A percentile compares a stretch with the other conserved stretches of the same genome.
These are phyloP conservation scores for Cyanoderma ruficeps DNA, from an alignment of 2,113 vertebrate genomes.

Conservation along the genomic window DNA sequence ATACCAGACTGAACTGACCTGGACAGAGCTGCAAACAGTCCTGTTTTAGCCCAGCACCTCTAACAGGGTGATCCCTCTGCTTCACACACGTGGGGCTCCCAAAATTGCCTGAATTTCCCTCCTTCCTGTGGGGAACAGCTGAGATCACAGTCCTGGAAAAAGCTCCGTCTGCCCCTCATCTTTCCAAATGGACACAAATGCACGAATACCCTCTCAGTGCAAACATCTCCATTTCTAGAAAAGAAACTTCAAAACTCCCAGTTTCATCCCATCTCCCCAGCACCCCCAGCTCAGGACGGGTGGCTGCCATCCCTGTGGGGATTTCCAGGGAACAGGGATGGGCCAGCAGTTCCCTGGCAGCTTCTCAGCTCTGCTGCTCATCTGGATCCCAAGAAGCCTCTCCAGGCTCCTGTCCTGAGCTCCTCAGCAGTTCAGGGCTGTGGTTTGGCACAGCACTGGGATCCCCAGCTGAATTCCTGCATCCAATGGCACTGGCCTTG, in stretches of 20 bases:
- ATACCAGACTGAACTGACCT: not conserved
- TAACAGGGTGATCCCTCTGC: accelerated
- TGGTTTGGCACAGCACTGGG: not conserved
- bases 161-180: not conserved
- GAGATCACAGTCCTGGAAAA: not conserved
- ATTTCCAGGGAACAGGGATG: not conserved
- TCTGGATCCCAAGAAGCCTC: not conserved
- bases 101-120: not conserved
- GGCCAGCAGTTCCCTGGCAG: not conserved
- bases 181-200: not conserved
- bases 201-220: not conserved
- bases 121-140: not conserved
- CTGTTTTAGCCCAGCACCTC: not conserved
- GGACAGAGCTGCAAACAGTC: not conserved
- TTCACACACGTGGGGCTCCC: not conserved
- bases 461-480: not conserved
- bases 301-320: not conserved
- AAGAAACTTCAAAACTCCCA: not conserved
- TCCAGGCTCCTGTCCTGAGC: not conserved
- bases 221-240: accelerated
- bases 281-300: not conserved
- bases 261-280: not conserved
- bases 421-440: not conserved
- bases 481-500: not conserved
- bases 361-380: not conserved